phyloP scores from a whole-genome alignment of 2,888 invertebrate genomes.

The Conus canariensis region DNA sequence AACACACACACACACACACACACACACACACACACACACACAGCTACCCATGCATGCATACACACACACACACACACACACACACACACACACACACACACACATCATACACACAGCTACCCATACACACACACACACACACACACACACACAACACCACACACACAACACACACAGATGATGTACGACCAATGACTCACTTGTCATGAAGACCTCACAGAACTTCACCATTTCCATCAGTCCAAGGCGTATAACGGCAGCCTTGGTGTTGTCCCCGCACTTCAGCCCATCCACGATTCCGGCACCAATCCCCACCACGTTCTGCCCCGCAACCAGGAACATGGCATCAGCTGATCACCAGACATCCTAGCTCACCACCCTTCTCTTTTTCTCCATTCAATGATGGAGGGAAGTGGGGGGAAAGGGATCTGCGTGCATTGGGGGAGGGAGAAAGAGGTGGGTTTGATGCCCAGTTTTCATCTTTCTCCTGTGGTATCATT shows the following conservation, averaged over 20 bases:
- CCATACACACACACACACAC: background rate
- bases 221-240: constrained; percentile 99
- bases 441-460: too few relatives aligned
- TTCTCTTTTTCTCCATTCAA: too few relatives aligned
- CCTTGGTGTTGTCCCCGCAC: constrained; percentile 98
- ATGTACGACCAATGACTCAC: constrained; percentile 48
- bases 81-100: background rate
- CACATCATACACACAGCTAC: background rate
- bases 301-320: constrained; percentile 98
- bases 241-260: constrained; percentile 97
- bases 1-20: background rate
- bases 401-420: too few relatives aligned
- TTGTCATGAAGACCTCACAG: constrained; percentile 83
- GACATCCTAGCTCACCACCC: too few relatives aligned
- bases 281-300: constrained; percentile 98
- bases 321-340: constrained; percentile 82
- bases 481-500: too few relatives aligned
- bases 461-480: too few relatives aligned
- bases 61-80: too few relatives aligned
- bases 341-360: too few relatives aligned
- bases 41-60: background rate
- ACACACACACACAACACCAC: background rate
- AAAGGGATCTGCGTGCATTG: too few relatives aligned
- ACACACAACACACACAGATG: background rate
- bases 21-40: background rate